phyloP scores from a whole-genome alignment of 2,797 vertebrate genomes.

The Steatocranus sp. region DNA sequence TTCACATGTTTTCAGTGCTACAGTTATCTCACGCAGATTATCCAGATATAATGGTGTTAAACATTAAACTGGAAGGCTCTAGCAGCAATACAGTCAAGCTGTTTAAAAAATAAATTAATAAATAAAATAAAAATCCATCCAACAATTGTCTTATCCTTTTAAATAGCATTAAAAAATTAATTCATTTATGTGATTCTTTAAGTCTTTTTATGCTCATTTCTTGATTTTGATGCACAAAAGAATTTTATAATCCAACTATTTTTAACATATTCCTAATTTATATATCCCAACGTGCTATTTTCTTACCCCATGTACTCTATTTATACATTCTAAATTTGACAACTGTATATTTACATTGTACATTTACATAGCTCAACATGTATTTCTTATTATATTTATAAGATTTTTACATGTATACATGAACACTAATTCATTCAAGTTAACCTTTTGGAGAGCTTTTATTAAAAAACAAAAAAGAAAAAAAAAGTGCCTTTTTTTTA shows the following conservation, averaged over 20 bases:
- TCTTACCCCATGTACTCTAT: fast-evolving
- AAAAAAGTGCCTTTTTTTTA: no score
- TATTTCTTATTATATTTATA: neutral
- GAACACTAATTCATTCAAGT: neutral
- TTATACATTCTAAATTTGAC: neutral
- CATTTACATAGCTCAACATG: neutral
- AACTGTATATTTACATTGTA: neutral
- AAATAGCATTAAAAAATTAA: neutral
- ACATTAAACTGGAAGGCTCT: neutral
- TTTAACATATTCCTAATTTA: neutral
- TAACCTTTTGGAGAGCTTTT: no score
- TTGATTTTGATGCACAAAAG: neutral
- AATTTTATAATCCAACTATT: neutral
- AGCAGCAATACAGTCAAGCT: neutral
- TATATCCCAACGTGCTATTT: neutral
- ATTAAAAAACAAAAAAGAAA: no score
- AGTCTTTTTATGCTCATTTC: neutral
- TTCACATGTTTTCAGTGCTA: neutral
- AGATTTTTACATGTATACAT: neutral
- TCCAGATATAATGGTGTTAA: neutral
- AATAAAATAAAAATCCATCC: no score
- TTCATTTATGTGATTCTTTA: neutral
- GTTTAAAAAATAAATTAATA: no score
- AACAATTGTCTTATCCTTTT: neutral
- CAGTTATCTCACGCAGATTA: neutral